Base-by-base conservation (phyloP, 1,140 invertebrate species). In the Augochlora pura region DNA sequence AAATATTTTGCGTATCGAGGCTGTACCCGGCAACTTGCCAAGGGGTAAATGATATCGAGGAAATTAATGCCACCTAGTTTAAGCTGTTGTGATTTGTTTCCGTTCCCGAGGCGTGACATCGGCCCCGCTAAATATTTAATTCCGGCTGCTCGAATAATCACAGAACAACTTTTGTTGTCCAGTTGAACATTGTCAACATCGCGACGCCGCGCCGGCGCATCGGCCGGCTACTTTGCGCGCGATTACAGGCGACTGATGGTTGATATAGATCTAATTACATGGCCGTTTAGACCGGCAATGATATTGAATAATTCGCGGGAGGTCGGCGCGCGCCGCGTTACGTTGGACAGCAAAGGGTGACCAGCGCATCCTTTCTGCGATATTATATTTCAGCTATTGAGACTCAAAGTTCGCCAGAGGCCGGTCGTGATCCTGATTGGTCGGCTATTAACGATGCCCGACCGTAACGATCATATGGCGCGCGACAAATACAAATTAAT, bases 401-500 rank as follows among this genome's bases (percentile, higher is more conserved):
- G 72, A 85, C 52, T 46, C 52, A 38, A 77, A 76, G 67, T 76
- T 81, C 49, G 46, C 66, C 46, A 21, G 73, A 72, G n/a, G 79
- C 46, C 46, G 60, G 10, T 27, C 59, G 63, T 46, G 79, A 62
- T 62, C 54, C 85, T 77, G 83, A 86, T 86, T 86, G 84, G 79
- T 72, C 81, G 69, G 54, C 81, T 81, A 86, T 86, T 86, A 85
- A 83, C 83, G 80, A 84, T 49, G 70, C 63, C 78, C 75, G 67
- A 27, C 65, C 69, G 23, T 85, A 83, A 86, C 81, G 85, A 86
- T 90, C 85, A 79, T 54, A 74, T 57, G 79, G 79, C 72, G 73
- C 49, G 66, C 81, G 84, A 83, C 75, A 84, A 87, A 86, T 87
- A 87, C 75, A 86, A 86, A 87, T 87, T 87, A 87, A 87, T 87